Conservation (phyloP, 2,113 vertebrate genomes). For the Cottus gobio region DNA sequence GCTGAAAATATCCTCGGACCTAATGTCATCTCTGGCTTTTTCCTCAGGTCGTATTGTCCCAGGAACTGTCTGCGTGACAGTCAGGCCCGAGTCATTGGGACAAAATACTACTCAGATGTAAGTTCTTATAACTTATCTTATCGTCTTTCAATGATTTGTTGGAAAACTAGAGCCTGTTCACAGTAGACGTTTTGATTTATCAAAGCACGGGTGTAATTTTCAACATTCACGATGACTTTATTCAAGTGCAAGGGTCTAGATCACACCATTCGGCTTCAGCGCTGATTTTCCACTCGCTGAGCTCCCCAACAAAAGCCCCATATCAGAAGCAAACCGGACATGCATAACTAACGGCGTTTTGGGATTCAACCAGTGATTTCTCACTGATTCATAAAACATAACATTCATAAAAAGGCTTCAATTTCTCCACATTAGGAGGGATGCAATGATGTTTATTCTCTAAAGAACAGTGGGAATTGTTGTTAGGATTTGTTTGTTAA, state of each 20-base stretch:
- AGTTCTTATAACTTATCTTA: slow-evolving; percentile 70
- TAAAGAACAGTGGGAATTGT: not conserved
- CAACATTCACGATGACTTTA: not conserved
- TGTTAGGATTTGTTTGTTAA: not conserved
- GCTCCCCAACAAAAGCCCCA: not conserved
- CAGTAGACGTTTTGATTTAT: not conserved
- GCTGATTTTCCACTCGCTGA: not conserved
- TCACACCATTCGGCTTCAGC: not conserved
- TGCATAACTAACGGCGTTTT: not conserved
- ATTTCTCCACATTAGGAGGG: not conserved
- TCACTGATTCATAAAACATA: not conserved
- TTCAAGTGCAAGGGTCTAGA: not conserved
- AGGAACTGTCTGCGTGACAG: slow-evolving; percentile 89
- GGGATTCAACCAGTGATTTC: not conserved
- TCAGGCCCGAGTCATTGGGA: slow-evolving; percentile 89
- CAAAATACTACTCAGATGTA: slow-evolving; percentile 93
- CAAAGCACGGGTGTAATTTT: not conserved
- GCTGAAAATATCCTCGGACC: not conserved
- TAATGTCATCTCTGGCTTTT: not conserved
- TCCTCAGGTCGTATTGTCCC: slow-evolving; percentile 92
- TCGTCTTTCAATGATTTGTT: not conserved
- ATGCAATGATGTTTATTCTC: not conserved
- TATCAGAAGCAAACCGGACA: not conserved
- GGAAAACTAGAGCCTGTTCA: not conserved
- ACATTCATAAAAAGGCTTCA: not conserved